phyloP scores from a whole-genome alignment of 2,113 vertebrate species.

The Polypterus senegalus region DNA sequence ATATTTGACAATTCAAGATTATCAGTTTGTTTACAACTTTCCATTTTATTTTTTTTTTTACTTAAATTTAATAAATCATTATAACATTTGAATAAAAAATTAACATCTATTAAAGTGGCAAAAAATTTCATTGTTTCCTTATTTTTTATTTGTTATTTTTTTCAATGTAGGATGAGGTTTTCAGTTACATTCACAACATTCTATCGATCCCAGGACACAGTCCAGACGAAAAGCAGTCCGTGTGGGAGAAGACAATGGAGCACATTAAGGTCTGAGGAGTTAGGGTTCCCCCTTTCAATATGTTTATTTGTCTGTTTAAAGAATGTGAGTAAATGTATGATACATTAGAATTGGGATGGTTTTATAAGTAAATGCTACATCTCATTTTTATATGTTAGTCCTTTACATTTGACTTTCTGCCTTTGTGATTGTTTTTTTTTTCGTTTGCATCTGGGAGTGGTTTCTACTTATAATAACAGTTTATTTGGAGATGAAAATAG shows the following conservation, averaged over 20 bases:
- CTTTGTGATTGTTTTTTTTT: not conserved
- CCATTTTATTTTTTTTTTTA: not conserved
- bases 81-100: not conserved
- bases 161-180: conserved; percentile 71
- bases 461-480: too few relatives aligned
- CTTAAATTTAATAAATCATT: not conserved
- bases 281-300: too few relatives aligned
- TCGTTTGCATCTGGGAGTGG: not conserved
- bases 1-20: too few relatives aligned
- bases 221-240: conserved; percentile 66
- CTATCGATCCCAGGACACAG: conserved; percentile 83
- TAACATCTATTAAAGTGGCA: not conserved
- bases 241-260: conserved; percentile 68
- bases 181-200: conserved; percentile 88
- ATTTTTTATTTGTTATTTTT: not conserved
- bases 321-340: too few relatives aligned
- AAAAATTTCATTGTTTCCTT: not conserved
- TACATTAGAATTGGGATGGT: too few relatives aligned
- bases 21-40: too few relatives aligned
- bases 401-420: not conserved
- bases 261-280: conserved; percentile 58
- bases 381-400: too few relatives aligned
- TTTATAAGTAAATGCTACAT: too few relatives aligned
- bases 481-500: too few relatives aligned
- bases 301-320: too few relatives aligned